Evolutionary conservation across 2,888 invertebrate genomes (phyloP).

Genomic region (Xestia ashworthii): DNA sequence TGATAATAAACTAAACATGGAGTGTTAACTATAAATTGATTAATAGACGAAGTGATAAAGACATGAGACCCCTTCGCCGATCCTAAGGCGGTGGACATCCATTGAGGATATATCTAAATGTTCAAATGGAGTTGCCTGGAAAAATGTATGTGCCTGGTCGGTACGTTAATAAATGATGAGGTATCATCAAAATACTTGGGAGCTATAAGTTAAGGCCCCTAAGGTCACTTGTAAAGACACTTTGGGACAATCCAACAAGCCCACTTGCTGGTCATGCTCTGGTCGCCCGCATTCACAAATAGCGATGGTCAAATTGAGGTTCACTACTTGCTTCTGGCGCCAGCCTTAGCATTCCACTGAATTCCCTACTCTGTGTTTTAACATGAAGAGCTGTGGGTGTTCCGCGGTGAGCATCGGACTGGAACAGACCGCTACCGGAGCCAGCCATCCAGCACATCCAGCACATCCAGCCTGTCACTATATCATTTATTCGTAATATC

Average conservation of each 20-base stretch:
- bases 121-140: too few relatives aligned
- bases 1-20: conserved; percentile 1
- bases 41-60: too few relatives aligned
- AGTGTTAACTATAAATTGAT: conserved; percentile 14
- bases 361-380: conserved; percentile 25
- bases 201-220: not conserved
- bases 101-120: not conserved
- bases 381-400: conserved; percentile 32
- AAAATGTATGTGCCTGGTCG: not conserved
- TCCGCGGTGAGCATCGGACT: conserved; percentile 41
- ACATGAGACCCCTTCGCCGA: not conserved
- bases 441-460: conserved; percentile 28
- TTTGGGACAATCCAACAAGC: not conserved
- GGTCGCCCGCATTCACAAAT: not conserved
- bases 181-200: not conserved
- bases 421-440: conserved; percentile 57
- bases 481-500: conserved; percentile 41
- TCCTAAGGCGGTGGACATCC: not conserved
- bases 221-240: not conserved
- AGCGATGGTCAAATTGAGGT: not conserved
- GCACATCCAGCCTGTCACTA: conserved; percentile 46
- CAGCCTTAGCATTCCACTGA: conserved; percentile 27
- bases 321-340: not conserved
- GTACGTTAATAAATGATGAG: not conserved
- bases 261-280: not conserved